A percentile compares a stretch with the other conserved stretches of the same genome.
These are phyloP conservation scores for Nasonia longicornis DNA, from an alignment of 1,140 invertebrate genomes.

Conservation along the genomic window DNA sequence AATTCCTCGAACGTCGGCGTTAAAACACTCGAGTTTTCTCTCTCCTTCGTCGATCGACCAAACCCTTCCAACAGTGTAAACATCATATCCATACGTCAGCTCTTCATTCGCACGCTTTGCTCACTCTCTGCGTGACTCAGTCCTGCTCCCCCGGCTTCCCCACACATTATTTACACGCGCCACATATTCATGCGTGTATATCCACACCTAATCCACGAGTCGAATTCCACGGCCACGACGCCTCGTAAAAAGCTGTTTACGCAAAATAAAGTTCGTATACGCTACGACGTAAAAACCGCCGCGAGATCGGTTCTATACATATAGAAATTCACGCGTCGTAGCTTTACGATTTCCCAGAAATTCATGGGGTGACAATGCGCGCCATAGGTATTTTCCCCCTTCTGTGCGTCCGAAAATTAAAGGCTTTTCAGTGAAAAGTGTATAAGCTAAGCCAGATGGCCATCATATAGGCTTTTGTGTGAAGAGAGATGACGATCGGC, in stretches of 20 bases:
- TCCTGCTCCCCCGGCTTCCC: background rate
- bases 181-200: background rate
- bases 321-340: background rate
- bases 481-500: background rate
- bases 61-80: background rate
- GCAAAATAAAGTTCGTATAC: background rate
- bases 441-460: background rate
- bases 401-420: background rate
- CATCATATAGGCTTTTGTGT: background rate
- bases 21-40: background rate
- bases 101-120: background rate
- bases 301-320: no score
- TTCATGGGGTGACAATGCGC: background rate
- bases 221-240: background rate
- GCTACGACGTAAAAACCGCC: no score
- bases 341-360: background rate
- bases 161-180: background rate
- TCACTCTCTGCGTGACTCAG: background rate
- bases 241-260: background rate
- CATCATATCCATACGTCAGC: background rate
- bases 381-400: background rate
- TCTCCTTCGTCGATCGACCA: background rate
- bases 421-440: slow-evolving; percentile 10
- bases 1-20: background rate
- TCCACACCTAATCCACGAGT: background rate